Base-by-base conservation (phyloP, 1,140 invertebrate species). In the Octopus sinensis region DNA sequence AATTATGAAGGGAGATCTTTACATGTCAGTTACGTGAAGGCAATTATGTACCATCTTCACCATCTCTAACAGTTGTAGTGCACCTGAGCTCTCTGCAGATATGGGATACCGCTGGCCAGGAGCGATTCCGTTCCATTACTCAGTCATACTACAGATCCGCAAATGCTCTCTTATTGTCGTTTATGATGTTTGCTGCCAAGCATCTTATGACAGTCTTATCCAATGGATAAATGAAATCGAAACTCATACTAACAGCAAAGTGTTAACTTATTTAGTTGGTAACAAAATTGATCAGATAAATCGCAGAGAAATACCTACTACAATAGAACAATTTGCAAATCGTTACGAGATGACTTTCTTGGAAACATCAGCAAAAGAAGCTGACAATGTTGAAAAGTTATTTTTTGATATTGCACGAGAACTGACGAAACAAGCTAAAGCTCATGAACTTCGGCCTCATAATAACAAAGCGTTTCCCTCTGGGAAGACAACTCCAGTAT, bases 61-160 rank as follows among this genome's bases (percentile, higher is more conserved):
- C 23, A 23, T 23, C 23, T 23, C 23, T 23, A 23, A 23, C 23
- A 23, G 23, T 23, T 23, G 23, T 23, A 23, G 23, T 23, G 23
- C 23, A 23, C 23, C 23, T 23, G 23, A 23, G 23, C 71, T 85
- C 93, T 92, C 82, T 90, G 9, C 88, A 92, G 87, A 98, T 99
- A 87, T 98, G 97, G 97, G 97, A 99, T 89, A 98, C 96, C 54
- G 96, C 96, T 10, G 96, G 97, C 0, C 97, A 99, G 91, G 97
- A 99, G 90, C 93, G 96, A 86, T 99, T 99, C 91, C 93, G 97
- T 83, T 98, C 97, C 6, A 97, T 98, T 84, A 99, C 98, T 9
- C 96, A 98, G 91, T 98, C 96, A 90, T 99, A 99, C 91, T 99
- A 99, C 91, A 92, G 97, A 88, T 98, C 97, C 84, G 98, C 97